Percentiles rank a stretch among this genome's conserved stretches.
Conservation (phyloP, 2,888 invertebrate species). For the Epinotia ramella region DNA sequence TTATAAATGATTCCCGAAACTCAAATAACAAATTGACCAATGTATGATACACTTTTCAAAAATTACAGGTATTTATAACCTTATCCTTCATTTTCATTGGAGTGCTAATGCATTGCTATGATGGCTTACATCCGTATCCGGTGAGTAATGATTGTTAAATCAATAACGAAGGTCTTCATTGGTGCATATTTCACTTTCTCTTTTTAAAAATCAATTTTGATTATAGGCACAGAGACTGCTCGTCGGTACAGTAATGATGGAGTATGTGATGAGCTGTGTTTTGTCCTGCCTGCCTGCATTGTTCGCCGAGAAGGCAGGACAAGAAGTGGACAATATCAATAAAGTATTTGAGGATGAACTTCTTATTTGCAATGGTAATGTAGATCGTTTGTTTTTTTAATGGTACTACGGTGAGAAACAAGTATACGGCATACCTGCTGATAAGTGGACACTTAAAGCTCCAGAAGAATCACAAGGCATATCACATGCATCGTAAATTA, state of each 20-base stretch:
- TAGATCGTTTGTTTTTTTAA: neutral
- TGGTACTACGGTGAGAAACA: no score
- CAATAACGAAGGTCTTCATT: no score
- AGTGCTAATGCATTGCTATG: neutral
- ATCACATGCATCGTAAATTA: no score
- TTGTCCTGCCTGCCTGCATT: neutral
- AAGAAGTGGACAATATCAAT: slow-evolving; percentile 21
- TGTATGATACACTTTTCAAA: neutral
- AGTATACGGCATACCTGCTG: no score
- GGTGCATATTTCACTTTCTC: neutral
- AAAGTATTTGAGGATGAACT: slow-evolving; percentile 14
- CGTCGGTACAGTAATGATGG: neutral
- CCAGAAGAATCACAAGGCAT: no score
- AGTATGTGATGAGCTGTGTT: neutral
- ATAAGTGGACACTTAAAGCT: no score
- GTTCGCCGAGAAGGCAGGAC: neutral
- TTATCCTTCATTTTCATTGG: slow-evolving; percentile 13
- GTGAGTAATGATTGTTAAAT: neutral
- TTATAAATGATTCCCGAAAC: no score
- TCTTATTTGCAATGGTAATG: slow-evolving; percentile 26
- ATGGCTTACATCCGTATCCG: neutral
- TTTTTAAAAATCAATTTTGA: neutral
- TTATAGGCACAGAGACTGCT: neutral
- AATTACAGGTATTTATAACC: neutral
- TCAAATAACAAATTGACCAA: no score